Conservation (phyloP, 2,797 vertebrate species). For the Naso thynnoides region DNA sequence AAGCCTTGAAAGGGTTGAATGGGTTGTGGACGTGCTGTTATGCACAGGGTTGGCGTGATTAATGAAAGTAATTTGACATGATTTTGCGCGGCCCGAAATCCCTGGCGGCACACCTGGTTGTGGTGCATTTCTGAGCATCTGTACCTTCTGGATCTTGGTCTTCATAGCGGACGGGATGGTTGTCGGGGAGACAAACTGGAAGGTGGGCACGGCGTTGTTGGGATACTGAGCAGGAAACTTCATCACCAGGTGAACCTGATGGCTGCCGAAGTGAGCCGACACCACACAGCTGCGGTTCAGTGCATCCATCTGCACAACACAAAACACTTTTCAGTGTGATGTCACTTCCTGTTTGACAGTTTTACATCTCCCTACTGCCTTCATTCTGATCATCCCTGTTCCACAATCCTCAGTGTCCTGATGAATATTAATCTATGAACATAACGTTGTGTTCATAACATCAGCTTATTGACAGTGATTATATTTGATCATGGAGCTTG, state of each 20-base stretch:
- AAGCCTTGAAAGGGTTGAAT: no score
- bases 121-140: background rate
- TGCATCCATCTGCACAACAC: slow-evolving; percentile 90
- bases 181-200: slow-evolving; percentile 95
- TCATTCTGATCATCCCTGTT: background rate
- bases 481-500: no score
- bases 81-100: no score
- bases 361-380: no score
- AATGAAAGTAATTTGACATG: no score
- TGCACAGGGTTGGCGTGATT: no score
- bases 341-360: slow-evolving; percentile 9
- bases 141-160: slow-evolving; percentile 95
- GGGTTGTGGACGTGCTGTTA: no score
- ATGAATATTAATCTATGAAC: no score
- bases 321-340: background rate
- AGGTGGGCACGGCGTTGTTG: slow-evolving; percentile 95
- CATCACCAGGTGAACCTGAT: slow-evolving; percentile 94
- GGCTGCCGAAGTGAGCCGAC: slow-evolving; percentile 92
- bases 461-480: no score
- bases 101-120: no score
- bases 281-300: slow-evolving; percentile 94
- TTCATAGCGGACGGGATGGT: slow-evolving; percentile 94
- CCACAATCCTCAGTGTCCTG: no score
- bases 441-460: no score
- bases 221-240: slow-evolving; percentile 97